Evolutionary conservation across 2,888 invertebrate species (phyloP).

Genomic region (Latheticus oryzae): DNA sequence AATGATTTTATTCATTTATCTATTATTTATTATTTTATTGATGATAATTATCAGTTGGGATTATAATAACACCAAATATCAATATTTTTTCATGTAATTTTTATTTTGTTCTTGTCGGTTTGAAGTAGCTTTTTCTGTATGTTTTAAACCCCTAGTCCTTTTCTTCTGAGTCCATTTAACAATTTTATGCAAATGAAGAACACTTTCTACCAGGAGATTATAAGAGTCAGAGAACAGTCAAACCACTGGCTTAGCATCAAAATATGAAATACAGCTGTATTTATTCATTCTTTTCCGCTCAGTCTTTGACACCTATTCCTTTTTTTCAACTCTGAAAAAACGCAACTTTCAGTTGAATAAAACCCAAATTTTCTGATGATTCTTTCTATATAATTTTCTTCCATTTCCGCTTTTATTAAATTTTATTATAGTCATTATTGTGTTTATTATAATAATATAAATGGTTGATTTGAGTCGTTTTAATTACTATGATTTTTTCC

Average conservation of each 20-base stretch:
- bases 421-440: slow-evolving; percentile 20
- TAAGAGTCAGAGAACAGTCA: slow-evolving; percentile 29
- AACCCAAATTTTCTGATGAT: not conserved
- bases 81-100: too few species aligned
- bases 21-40: too few species aligned
- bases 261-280: slow-evolving; percentile 30
- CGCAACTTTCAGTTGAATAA: not conserved
- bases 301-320: slow-evolving; percentile 16
- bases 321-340: too few species aligned
- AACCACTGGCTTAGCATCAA: slow-evolving; percentile 11
- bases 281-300: slow-evolving; percentile 23
- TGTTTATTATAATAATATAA: slow-evolving; percentile 26
- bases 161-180: slow-evolving; percentile 32
- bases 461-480: slow-evolving; percentile 13
- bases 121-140: too few species aligned
- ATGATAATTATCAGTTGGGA: too few species aligned
- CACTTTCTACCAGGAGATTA: slow-evolving; percentile 54
- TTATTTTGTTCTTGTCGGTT: too few species aligned
- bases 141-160: too few species aligned
- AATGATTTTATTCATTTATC: too few species aligned
- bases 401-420: not conserved
- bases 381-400: not conserved
- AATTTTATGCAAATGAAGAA: slow-evolving; percentile 57
- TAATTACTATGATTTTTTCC: slow-evolving; percentile 14
- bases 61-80: too few species aligned